phyloP scores from a whole-genome alignment of 2,113 vertebrate species.

The Coturnix japonica region DNA sequence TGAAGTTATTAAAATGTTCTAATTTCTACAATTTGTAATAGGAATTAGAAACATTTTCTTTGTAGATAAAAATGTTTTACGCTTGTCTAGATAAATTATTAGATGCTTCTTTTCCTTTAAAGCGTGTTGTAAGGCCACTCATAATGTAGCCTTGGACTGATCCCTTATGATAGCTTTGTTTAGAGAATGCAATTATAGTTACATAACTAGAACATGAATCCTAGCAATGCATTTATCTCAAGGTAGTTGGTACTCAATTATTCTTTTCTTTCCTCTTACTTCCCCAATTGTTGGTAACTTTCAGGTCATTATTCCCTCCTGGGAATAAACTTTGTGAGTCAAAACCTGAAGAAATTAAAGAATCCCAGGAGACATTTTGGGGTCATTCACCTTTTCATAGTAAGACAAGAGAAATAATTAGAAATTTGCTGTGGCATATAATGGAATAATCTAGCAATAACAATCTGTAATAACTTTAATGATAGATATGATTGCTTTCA shows the following conservation, averaged over 20 bases:
- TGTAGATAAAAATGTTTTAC: not conserved
- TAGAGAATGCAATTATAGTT: not conserved
- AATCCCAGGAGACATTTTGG: slow-evolving; percentile 75
- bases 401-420: slow-evolving; percentile 53
- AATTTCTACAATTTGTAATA: not conserved
- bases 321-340: slow-evolving; percentile 62
- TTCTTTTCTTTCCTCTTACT: not conserved
- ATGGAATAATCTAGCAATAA: not conserved
- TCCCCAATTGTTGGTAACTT: slow-evolving; percentile 72
- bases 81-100: not conserved
- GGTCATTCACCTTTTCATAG: slow-evolving; percentile 72
- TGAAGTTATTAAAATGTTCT: not conserved
- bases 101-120: not conserved
- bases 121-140: not conserved
- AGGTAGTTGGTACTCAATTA: not conserved
- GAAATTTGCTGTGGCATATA: not conserved
- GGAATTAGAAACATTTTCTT: not conserved
- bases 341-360: slow-evolving; percentile 75
- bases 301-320: slow-evolving; percentile 82
- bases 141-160: not conserved
- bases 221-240: not conserved
- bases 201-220: not conserved
- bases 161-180: not conserved
- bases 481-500: not conserved
- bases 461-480: not conserved